Evolutionary conservation across 2,888 invertebrate genomes (phyloP).

Genomic region (Tineola bisselliella): DNA sequence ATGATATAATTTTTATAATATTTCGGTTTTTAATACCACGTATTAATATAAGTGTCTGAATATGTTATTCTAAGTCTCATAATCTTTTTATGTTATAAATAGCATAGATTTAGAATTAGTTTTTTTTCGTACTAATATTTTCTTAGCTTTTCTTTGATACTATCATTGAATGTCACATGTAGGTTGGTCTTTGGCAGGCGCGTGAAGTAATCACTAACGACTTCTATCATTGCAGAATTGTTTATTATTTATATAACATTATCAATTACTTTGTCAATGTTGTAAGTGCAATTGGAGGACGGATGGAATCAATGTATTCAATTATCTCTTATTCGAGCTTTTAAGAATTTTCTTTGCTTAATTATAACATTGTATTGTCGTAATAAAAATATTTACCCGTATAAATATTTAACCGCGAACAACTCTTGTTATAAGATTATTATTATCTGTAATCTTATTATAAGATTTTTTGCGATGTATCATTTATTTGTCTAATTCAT

Average conservation of each 20-base stretch:
- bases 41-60: too few species aligned
- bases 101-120: neutral
- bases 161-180: too few species aligned
- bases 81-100: neutral
- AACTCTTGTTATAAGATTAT: neutral
- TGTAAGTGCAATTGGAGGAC: neutral
- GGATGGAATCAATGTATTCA: neutral
- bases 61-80: neutral
- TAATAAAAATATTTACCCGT: neutral
- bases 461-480: neutral
- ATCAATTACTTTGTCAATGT: neutral
- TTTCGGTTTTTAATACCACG: too few species aligned
- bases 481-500: neutral
- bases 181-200: too few species aligned
- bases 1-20: too few species aligned
- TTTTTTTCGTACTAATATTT: neutral
- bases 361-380: neutral
- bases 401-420: neutral
- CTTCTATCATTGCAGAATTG: neutral
- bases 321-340: neutral
- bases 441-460: neutral
- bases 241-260: neutral
- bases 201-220: neutral
- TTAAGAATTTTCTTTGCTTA: neutral
- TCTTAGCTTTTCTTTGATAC: neutral